A percentile compares a stretch with the other conserved stretches of the same genome.
These are phyloP conservation scores for Babyrousa celebensis DNA, from an alignment of 2,797 vertebrate genomes.

Conservation along the genomic window DNA sequence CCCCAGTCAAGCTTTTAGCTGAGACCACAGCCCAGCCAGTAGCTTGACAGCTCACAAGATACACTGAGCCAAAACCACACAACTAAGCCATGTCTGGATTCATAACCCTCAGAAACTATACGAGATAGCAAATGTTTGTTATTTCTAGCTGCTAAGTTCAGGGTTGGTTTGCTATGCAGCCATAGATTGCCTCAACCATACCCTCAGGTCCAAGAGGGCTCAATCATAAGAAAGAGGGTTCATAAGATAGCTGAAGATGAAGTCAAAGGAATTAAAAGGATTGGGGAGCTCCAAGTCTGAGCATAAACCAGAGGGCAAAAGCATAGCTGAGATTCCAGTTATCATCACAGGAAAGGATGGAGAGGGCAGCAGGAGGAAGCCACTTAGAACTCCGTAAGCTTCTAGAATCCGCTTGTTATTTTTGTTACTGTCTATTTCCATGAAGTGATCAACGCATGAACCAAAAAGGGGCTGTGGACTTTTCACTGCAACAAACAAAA, in stretches of 20 bases:
- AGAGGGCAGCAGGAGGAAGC: background rate
- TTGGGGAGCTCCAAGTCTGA: background rate
- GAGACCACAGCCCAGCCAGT: background rate
- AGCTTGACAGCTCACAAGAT: background rate
- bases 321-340: background rate
- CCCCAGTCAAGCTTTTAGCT: background rate
- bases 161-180: background rate
- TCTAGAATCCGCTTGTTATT: conserved; percentile 1
- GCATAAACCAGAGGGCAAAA: background rate
- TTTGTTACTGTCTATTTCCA: background rate
- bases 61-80: background rate
- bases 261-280: no score
- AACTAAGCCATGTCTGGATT: background rate
- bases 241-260: background rate
- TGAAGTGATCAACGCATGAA: background rate
- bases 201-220: background rate
- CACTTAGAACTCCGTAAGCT: background rate
- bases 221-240: background rate
- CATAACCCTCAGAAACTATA: background rate
- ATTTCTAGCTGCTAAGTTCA: background rate
- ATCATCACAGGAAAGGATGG: background rate
- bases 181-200: background rate
- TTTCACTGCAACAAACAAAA: conserved; percentile 22
- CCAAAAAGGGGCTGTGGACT: conserved; percentile 2
- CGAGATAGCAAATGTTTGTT: background rate